phyloP scores from a whole-genome alignment of 2,888 invertebrate species.

The Synergus japonicus region DNA sequence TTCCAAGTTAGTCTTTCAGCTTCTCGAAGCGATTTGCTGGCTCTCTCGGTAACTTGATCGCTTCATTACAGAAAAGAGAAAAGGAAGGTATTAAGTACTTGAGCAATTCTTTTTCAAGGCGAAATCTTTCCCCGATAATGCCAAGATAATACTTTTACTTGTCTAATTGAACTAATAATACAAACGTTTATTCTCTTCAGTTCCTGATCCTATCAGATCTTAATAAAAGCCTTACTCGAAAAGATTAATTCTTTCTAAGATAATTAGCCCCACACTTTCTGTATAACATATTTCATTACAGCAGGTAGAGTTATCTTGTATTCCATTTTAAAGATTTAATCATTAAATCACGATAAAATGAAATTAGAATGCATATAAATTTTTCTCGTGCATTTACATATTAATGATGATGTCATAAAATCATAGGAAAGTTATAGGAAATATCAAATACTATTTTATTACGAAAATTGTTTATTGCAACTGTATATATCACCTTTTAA shows the following conservation, averaged over 20 bases:
- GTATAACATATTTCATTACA: too few species aligned
- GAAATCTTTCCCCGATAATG: not conserved
- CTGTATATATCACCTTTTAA: not conserved
- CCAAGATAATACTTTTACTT: not conserved
- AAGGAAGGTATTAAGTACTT: not conserved
- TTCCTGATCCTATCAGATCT: slow-evolving; percentile 24
- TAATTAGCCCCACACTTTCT: not conserved
- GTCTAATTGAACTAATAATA: slow-evolving; percentile 26
- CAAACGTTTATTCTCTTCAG: slow-evolving; percentile 18
- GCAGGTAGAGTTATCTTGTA: too few species aligned
- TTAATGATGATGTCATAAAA: too few species aligned
- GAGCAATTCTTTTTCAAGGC: not conserved
- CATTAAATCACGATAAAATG: too few species aligned
- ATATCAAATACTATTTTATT: too few species aligned
- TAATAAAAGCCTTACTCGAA: not conserved
- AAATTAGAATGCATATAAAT: too few species aligned
- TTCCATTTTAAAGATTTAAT: too few species aligned
- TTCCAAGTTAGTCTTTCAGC: not conserved
- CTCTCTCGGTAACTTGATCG: not conserved
- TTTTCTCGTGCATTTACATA: too few species aligned
- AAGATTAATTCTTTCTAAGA: too few species aligned
- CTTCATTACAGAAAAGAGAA: slow-evolving; percentile 4
- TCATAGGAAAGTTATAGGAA: too few species aligned
- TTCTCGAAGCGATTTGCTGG: not conserved
- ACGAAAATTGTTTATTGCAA: too few species aligned